Base-by-base conservation (phyloP, 1,140 invertebrate genomes). In the Copidosoma floridanum region DNA sequence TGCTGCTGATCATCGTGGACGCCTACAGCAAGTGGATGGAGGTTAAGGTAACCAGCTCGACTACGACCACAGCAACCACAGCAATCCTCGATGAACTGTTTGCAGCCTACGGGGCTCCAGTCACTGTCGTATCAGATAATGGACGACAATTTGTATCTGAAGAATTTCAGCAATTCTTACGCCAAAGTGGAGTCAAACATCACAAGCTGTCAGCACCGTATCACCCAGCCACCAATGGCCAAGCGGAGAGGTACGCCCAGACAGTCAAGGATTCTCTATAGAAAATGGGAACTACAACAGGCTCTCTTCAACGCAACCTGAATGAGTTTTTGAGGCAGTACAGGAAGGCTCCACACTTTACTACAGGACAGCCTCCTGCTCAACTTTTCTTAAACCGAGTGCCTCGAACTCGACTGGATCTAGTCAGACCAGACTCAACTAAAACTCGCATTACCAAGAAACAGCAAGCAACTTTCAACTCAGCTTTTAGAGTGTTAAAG, bases 181-280 rank as follows among this genome's bases (percentile, higher is more conserved):
- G 70, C 73, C 27, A 41, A 67, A 50, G 47, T 41, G 20, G 74
- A 73, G 47, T n/a, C n/a, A n/a, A n/a, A n/a, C n/a, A n/a, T n/a
- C n/a, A n/a, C n/a, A n/a, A n/a, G n/a, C n/a, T n/a, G n/a, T n/a
- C n/a, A n/a, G n/a, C n/a, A n/a, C n/a, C n/a, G n/a, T n/a, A n/a
- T n/a, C n/a, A n/a, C n/a, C 32, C 32, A 12, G 32, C 32, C 12
- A 35, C 32, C 32, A 35, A 35, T 35, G 12, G 12, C 32, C 32
- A 35, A 35, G 32, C 32, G 12, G 32, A 35, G 32, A 35, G 32
- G 32, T 35, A 35, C 32, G 32, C 12, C 12, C 72, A 58, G 58
- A 72, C 69, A 1, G 29, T 68, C 0, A 74, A 74, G 26, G 64
- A 70, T 16, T 65, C 65, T 1, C 53, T 69, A 0, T 10, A 55